Percentiles rank a stretch among this genome's conserved stretches.
phyloP scores from a whole-genome alignment of 2,888 invertebrate genomes.

The Drosophila heteroneura region DNA sequence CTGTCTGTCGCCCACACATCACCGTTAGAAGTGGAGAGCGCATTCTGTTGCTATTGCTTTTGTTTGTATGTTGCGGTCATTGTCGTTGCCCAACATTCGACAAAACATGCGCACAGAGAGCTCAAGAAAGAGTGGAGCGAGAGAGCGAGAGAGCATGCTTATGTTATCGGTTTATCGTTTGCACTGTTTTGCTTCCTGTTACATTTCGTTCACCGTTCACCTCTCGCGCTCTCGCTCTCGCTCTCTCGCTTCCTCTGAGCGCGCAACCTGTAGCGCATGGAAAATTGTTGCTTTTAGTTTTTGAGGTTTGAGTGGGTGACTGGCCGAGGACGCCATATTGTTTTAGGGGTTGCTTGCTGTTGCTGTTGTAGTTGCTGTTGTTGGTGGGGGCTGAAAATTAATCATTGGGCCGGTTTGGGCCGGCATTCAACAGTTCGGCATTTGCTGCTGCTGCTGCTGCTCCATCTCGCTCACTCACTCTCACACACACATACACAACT shows the following conservation, averaged over 20 bases:
- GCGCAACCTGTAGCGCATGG: constrained; percentile 73
- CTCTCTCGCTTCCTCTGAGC: constrained; percentile 35
- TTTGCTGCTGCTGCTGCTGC: constrained; percentile 40
- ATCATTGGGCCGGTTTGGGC: constrained; percentile 45
- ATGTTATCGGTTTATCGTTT: constrained; percentile 67
- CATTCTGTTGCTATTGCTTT: constrained; percentile 41
- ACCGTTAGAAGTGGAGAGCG: constrained; percentile 32
- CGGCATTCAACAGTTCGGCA: constrained; percentile 83
- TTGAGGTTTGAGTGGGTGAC: constrained; percentile 58
- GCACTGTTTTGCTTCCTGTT: constrained; percentile 41
- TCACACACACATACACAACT: neutral
- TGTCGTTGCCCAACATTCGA: constrained; percentile 61
- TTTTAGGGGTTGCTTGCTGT: constrained; percentile 66
- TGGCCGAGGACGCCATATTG: constrained; percentile 73
- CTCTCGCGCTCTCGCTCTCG: neutral
- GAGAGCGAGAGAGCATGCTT: constrained; percentile 3
- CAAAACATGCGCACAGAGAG: constrained; percentile 62
- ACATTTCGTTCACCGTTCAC: constrained; percentile 6
- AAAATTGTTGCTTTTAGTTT: constrained; percentile 66
- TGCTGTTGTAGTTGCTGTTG: constrained; percentile 4
- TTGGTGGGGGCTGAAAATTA: constrained; percentile 55
- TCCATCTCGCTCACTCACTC: constrained; percentile 18
- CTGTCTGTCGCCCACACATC: constrained; percentile 9
- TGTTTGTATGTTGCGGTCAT: constrained; percentile 44
- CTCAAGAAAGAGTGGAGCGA: neutral